A percentile compares a stretch with the other conserved stretches of the same genome.
Conservation (phyloP, 2,113 vertebrate genomes). For the Microcebus ravelobensis region DNA sequence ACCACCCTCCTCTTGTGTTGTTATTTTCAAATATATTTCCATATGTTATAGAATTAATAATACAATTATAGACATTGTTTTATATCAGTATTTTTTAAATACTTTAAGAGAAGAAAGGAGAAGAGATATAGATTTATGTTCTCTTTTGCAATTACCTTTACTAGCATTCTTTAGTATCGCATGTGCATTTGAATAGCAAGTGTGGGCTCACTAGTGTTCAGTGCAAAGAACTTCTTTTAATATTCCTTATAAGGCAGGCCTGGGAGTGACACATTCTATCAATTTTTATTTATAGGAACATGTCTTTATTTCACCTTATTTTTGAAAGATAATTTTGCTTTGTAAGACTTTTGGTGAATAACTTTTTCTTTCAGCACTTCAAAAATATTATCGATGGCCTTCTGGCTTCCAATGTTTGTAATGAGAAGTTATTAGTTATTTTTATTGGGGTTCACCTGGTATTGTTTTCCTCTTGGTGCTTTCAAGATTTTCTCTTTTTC, state of each 20-base stretch:
- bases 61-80: not conserved
- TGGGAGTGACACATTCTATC: not conserved
- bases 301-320: not conserved
- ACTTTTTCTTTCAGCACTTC: no score
- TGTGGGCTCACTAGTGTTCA: not conserved
- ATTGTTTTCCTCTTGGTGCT: no score
- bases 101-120: not conserved
- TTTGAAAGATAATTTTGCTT: not conserved
- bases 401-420: no score
- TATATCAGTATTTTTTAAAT: not conserved
- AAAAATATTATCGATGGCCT: no score
- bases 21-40: not conserved
- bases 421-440: not conserved
- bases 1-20: not conserved
- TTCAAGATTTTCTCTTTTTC: no score
- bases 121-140: not conserved
- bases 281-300: not conserved
- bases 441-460: no score
- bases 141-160: not conserved
- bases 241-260: not conserved
- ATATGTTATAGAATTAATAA: not conserved
- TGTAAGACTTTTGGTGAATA: not conserved
- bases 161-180: not conserved
- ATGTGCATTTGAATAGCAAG: not conserved
- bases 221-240: not conserved